Conservation (phyloP, 64 coral and sea anemone species). For the Anthopleura sola region DNA sequence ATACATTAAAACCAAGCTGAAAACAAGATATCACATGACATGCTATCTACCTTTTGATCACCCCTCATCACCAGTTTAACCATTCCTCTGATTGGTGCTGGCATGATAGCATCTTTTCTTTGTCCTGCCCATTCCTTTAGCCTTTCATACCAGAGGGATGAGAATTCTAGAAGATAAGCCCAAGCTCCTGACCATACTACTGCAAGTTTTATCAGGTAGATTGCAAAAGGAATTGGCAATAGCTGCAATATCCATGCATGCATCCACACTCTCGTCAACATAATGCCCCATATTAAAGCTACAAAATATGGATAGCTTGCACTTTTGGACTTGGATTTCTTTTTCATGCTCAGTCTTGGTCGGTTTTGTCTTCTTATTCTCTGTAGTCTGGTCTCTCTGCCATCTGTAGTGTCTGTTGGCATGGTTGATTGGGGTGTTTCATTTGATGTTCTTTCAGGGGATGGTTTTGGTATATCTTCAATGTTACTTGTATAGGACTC, state of each 20-base stretch:
- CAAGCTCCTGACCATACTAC: constrained; percentile 62
- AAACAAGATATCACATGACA: too few species aligned
- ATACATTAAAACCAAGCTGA: too few species aligned
- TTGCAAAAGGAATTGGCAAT: constrained; percentile 67
- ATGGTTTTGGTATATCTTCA: constrained; percentile 11
- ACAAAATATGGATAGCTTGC: constrained; percentile 77
- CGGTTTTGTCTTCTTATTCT: constrained; percentile 31
- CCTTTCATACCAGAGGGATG: constrained; percentile 24
- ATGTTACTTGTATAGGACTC: constrained; percentile 41
- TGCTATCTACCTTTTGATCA: constrained; percentile 72
- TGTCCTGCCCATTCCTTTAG: constrained; percentile 62
- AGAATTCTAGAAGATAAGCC: constrained; percentile 34
- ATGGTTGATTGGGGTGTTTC: not conserved
- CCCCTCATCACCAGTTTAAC: constrained; percentile 78
- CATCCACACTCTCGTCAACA: constrained; percentile 68
- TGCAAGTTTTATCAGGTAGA: constrained; percentile 76
- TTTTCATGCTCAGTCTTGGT: constrained; percentile 53
- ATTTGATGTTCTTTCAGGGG: not conserved
- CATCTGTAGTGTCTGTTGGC: constrained; percentile 27
- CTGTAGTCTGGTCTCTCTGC: constrained; percentile 34
- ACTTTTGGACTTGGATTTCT: constrained; percentile 30
- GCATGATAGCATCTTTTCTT: constrained; percentile 81
- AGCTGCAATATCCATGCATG: constrained; percentile 75
- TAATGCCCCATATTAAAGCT: constrained; percentile 91
- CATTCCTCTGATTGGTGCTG: constrained; percentile 80